These are phyloP conservation scores for Ursus arctos DNA, from an alignment of 2,113 vertebrate genomes.

Conservation along the genomic window DNA sequence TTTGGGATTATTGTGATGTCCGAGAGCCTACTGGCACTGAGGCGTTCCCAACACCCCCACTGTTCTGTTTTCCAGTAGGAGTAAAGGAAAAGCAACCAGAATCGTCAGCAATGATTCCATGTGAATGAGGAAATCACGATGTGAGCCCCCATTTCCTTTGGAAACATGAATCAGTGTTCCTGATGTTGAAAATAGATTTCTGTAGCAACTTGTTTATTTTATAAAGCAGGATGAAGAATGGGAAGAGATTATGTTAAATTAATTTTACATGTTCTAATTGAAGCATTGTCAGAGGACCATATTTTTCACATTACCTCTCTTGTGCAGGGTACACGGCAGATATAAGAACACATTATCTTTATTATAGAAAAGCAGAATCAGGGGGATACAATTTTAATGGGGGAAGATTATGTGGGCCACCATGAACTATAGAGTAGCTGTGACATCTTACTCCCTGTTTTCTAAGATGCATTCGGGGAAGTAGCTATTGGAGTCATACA, in stretches of 20 bases:
- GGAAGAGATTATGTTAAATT: not conserved
- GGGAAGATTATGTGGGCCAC: not conserved
- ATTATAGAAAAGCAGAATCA: not conserved
- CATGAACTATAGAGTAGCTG: not conserved
- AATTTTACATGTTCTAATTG: not conserved
- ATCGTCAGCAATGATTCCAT: constrained; percentile 61
- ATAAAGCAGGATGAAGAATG: not conserved
- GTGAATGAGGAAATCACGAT: constrained; percentile 64
- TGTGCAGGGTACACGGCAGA: not conserved
- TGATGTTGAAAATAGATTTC: not conserved
- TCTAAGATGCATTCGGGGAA: not conserved
- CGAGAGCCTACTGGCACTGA: not conserved
- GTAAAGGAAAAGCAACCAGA: not conserved
- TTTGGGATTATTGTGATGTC: not conserved
- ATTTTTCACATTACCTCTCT: not conserved
- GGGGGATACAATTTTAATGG: not conserved
- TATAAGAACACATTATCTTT: not conserved
- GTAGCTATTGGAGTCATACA: not conserved
- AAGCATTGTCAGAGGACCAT: not conserved
- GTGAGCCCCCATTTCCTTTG: constrained; percentile 75
- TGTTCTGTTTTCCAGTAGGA: not conserved
- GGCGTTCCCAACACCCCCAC: not conserved
- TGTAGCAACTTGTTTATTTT: not conserved
- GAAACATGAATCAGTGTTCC: constrained; percentile 43
- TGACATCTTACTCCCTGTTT: not conserved